phyloP scores from a whole-genome alignment of 2,113 vertebrate genomes.

The Glaucidium brasilianum region DNA sequence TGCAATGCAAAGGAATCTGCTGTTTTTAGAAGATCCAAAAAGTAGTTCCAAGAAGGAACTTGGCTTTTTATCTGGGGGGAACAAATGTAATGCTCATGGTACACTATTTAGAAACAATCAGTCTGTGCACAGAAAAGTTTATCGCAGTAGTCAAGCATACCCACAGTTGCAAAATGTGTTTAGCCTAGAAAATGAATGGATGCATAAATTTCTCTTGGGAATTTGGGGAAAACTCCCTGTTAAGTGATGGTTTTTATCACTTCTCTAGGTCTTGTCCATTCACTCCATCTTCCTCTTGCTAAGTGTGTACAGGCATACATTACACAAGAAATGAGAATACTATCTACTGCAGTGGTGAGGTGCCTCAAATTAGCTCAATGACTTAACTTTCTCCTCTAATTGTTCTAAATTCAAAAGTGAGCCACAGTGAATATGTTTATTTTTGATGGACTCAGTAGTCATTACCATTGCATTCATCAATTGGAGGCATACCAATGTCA shows the following conservation, averaged over 20 bases:
- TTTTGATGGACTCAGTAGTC: conserved; percentile 27
- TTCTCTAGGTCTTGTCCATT: not conserved
- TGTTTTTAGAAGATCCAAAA: not conserved
- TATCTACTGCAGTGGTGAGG: not conserved
- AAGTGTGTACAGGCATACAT: not conserved
- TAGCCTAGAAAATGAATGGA: not conserved
- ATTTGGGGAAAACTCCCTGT: not conserved
- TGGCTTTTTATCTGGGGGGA: not conserved
- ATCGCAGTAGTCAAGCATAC: not conserved
- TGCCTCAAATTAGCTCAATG: not conserved
- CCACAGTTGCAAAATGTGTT: not conserved
- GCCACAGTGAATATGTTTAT: not conserved
- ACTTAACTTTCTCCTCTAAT: not conserved
- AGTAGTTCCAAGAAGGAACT: not conserved
- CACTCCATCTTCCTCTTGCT: not conserved
- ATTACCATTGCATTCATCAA: conserved; percentile 19
- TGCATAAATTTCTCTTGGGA: not conserved
- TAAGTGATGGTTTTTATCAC: not conserved
- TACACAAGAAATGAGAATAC: not conserved
- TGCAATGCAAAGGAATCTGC: not conserved
- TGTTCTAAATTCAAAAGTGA: conserved; percentile 13
- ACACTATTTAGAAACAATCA: not conserved
- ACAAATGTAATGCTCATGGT: not conserved
- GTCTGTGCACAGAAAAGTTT: not conserved
- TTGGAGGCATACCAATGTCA: not conserved